A percentile compares a stretch with the other conserved stretches of the same genome.
Conservation (phyloP, 2,113 vertebrate species). For the Rhineura floridana region DNA sequence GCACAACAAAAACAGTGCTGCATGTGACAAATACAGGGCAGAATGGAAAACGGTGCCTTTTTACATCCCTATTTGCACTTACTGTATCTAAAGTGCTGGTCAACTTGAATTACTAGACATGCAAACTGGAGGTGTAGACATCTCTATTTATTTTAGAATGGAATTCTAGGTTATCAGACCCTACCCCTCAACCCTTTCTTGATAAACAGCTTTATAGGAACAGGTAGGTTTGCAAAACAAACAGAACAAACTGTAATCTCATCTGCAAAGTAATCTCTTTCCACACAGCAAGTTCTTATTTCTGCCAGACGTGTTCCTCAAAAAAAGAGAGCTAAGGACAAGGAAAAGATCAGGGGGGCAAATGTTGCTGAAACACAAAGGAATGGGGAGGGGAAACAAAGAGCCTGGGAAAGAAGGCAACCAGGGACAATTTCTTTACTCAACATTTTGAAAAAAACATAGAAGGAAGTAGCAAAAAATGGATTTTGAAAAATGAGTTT, state of each 20-base stretch:
- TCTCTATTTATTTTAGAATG: rapidly evolving
- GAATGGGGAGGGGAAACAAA: not conserved
- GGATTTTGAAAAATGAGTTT: not conserved
- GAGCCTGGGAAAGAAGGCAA: not conserved
- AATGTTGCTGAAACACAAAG: not conserved
- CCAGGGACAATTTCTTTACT: not conserved
- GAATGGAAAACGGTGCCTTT: too few relatives aligned
- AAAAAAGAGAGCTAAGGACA: not conserved
- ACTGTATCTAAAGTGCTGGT: not conserved
- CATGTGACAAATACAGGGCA: too few relatives aligned
- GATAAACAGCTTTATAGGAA: not conserved
- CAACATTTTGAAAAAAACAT: not conserved
- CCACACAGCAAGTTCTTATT: not conserved
- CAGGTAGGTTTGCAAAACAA: not conserved
- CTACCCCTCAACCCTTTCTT: not conserved
- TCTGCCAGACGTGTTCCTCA: not conserved
- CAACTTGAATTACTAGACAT: not conserved
- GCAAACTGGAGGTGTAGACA: not conserved
- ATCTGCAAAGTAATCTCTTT: rapidly evolving
- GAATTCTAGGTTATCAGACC: slow-evolving; percentile 8
- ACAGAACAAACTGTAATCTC: not conserved
- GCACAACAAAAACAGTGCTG: too few relatives aligned
- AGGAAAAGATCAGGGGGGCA: not conserved
- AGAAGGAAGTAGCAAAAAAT: too few relatives aligned
- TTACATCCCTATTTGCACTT: rapidly evolving